phyloP scores from a whole-genome alignment of 2,797 vertebrate species.

The Loris lydekkerianus region DNA sequence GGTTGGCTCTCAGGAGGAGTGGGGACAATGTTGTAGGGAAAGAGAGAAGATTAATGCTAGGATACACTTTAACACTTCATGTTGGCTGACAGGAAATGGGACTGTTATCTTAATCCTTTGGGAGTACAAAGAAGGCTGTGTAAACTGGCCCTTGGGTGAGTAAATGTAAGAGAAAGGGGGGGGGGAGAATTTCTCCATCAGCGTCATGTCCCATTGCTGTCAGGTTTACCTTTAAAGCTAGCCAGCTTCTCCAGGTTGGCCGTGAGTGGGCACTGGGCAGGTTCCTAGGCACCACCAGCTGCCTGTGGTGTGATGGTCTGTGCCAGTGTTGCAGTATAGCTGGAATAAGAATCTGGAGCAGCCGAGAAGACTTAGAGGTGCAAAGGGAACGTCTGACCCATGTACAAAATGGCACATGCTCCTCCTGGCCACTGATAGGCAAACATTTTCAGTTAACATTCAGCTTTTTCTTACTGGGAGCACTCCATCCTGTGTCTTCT shows the following conservation, averaged over 20 bases:
- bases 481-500: background rate
- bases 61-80: background rate
- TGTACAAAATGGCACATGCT: fast-evolving
- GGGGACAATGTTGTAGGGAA: background rate
- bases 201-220: too few relatives aligned
- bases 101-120: background rate
- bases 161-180: too few relatives aligned
- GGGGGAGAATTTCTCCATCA: background rate
- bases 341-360: background rate
- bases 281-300: background rate
- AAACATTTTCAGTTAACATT: background rate
- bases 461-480: background rate
- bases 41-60: fast-evolving
- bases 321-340: fast-evolving
- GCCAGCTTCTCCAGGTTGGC: background rate
- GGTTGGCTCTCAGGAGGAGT: too few relatives aligned
- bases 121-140: background rate
- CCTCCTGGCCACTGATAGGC: background rate
- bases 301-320: background rate
- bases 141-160: background rate
- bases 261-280: background rate
- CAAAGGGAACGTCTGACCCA: background rate
- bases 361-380: background rate
- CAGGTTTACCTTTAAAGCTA: background rate
- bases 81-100: background rate